phyloP scores from a whole-genome alignment of 2,797 vertebrate species.

The Muscicapa striata region DNA sequence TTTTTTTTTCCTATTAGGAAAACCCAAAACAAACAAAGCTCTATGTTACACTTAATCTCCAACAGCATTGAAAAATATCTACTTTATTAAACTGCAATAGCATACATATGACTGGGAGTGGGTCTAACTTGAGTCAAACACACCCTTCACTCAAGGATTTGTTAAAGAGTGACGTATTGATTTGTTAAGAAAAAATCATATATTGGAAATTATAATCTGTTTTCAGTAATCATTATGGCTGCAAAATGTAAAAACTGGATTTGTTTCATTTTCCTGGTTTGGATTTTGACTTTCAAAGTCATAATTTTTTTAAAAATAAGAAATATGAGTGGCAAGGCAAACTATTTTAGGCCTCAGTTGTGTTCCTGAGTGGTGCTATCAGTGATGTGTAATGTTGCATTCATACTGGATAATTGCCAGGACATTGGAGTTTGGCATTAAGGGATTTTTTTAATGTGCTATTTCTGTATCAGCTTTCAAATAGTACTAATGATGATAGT shows the following conservation, averaged over 20 bases:
- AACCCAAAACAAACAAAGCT: background rate
- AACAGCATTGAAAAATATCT: background rate
- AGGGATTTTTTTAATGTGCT: background rate
- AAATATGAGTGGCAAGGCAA: background rate
- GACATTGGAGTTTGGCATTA: background rate
- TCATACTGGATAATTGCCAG: background rate
- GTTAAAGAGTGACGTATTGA: background rate
- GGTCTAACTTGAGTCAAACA: background rate
- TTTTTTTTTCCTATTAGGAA: background rate
- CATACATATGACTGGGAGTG: background rate
- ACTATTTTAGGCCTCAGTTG: background rate
- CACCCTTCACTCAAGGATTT: background rate
- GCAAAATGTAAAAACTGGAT: background rate
- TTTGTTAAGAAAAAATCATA: background rate
- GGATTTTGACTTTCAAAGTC: background rate
- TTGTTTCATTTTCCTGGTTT: background rate
- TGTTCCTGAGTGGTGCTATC: background rate
- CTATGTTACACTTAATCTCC: background rate
- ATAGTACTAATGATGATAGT: background rate
- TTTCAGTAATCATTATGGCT: conserved; percentile 7
- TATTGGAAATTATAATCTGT: background rate
- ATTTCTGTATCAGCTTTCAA: background rate
- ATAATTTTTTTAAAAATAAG: background rate
- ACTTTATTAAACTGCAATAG: background rate
- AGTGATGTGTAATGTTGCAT: background rate